Percentiles rank a stretch among this genome's conserved stretches.
phyloP scores from a whole-genome alignment of 2,797 vertebrate species.

The Myotis pilosus region DNA sequence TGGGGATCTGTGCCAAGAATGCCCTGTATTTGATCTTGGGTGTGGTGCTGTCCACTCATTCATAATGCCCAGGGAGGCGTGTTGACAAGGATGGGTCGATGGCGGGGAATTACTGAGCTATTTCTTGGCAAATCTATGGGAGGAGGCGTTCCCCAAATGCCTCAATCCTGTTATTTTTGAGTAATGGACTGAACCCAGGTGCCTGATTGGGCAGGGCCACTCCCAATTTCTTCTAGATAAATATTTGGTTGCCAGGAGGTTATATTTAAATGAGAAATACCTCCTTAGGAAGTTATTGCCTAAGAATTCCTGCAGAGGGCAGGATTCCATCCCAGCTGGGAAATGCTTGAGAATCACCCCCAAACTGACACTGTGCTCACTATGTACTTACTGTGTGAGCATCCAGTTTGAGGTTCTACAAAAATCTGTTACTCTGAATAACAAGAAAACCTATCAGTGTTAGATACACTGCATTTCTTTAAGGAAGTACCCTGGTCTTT shows the following conservation, averaged over 20 bases:
- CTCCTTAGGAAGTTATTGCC: slow-evolving; percentile 58
- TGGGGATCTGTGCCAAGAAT: slow-evolving; percentile 81
- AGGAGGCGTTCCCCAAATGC: slow-evolving; percentile 80
- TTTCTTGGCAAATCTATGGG: slow-evolving; percentile 78
- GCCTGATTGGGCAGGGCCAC: slow-evolving; percentile 72
- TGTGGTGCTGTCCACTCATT: slow-evolving; percentile 78
- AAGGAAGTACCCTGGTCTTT: neutral
- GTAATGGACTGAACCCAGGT: slow-evolving; percentile 76
- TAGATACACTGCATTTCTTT: neutral
- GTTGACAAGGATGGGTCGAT: slow-evolving; percentile 81
- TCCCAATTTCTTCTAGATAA: slow-evolving; percentile 72
- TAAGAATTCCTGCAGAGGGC: slow-evolving; percentile 67
- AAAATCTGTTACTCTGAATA: neutral
- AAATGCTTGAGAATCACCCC: slow-evolving; percentile 39
- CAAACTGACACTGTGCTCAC: neutral
- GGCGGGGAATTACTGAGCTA: slow-evolving; percentile 74
- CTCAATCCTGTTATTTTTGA: slow-evolving; percentile 83
- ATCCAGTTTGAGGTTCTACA: neutral
- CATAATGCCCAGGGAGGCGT: slow-evolving; percentile 75
- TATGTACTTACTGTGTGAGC: neutral
- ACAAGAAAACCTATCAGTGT: neutral
- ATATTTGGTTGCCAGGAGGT: slow-evolving; percentile 80
- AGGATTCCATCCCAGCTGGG: slow-evolving; percentile 45
- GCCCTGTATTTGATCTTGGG: slow-evolving; percentile 83
- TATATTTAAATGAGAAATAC: slow-evolving; percentile 74